Evolutionary conservation across 1,140 invertebrate genomes (phyloP), one percentile per base, ranked within the genome.

Genomic region (Conus betulinus): DNA sequence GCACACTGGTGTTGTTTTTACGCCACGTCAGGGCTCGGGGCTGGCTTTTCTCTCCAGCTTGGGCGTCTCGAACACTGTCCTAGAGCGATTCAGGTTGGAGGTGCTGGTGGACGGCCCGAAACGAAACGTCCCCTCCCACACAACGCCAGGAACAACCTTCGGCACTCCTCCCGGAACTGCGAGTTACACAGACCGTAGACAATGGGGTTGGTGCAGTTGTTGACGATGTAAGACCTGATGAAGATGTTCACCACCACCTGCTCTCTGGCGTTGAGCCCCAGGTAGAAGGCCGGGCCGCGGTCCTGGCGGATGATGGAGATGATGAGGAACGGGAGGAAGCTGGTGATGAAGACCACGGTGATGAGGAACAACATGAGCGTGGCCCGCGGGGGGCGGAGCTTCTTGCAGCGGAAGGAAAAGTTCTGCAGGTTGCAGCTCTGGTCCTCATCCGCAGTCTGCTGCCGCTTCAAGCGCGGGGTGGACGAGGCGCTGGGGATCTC

Each of bases 321-420:
- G 53, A 91, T 91, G 13, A 94, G 88, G 87, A 92, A 93, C 17
- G 93, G 93, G n/a, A 94, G 55, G 89, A 94, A 94, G 27, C 93
- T 92, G 8, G 92, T 15, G 55, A 94, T 87, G 87, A 92, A 94
- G 4, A 93, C 91, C 20, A 92, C 87, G 13, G 93, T 93, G 3
- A 94, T 93, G 8, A 91, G 90, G 51, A 91, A 92, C 60, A 94
- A 91, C 57, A 93, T 91, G 3, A 93, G 63, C 51, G 93, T 93
- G 0, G 93, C 91, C 51, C 90, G 91, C 25, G 87, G 89, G 20
- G 85, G 81, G 13, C 81, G 67, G 23, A 74, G 74, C 53, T 87
- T 87, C 74, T 87, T 52, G 89, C 90, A 63, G 82, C 83, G 53
- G 74, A 87, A 63, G 83, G 85, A 76, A 52, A 87, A 67, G 51